These are phyloP conservation scores for Promerops cafer DNA, from an alignment of 2,113 vertebrate genomes.

Conservation along the genomic window DNA sequence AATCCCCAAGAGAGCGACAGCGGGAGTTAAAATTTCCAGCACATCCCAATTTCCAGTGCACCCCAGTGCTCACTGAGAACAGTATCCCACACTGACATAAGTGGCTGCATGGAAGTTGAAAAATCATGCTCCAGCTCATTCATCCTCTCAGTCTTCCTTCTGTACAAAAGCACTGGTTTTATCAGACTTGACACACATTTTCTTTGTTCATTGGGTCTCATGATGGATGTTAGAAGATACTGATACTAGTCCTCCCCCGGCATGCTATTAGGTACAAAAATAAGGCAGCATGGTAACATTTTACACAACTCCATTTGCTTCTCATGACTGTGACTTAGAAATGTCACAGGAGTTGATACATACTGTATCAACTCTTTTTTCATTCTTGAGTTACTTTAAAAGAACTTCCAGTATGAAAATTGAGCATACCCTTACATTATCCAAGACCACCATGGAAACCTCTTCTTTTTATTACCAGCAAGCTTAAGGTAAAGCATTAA, in stretches of 20 bases:
- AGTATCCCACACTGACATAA: neutral
- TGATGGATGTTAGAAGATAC: neutral
- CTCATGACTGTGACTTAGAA: neutral
- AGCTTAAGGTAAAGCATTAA: neutral
- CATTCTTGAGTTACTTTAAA: neutral
- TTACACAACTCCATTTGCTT: neutral
- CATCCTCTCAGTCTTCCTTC: neutral
- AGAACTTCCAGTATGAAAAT: neutral
- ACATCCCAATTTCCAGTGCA: neutral
- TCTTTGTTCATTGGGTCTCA: neutral
- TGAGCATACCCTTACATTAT: neutral
- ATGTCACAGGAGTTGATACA: neutral
- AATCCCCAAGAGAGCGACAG: neutral
- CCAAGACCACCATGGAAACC: neutral
- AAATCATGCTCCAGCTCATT: neutral
- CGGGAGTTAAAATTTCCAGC: neutral
- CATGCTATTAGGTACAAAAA: neutral
- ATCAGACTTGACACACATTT: neutral
- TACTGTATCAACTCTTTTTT: neutral
- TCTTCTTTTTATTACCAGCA: neutral
- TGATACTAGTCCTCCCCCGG: rapidly evolving
- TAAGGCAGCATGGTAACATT: neutral
- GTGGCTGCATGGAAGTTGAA: neutral
- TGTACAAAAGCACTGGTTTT: neutral
- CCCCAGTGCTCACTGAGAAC: neutral